These are phyloP conservation scores for Schizotus pectinicornis DNA, from an alignment of 2,888 invertebrate species.

Conservation along the genomic window DNA sequence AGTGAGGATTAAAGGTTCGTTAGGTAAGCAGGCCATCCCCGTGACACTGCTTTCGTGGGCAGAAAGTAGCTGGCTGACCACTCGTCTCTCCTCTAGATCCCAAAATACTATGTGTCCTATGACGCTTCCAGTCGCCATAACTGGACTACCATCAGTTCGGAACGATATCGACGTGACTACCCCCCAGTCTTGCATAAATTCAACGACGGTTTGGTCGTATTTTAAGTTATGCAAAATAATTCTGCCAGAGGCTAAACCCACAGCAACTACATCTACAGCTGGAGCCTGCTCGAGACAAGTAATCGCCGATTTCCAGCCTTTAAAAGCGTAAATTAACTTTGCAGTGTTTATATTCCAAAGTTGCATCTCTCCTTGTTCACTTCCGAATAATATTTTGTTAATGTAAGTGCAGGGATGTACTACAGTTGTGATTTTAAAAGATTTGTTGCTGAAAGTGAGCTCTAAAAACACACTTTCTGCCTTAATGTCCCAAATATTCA, in stretches of 20 bases:
- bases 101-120: slow-evolving; percentile 91
- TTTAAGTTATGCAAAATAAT: slow-evolving; percentile 89
- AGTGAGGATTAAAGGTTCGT: slow-evolving; percentile 88
- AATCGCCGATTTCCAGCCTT: slow-evolving; percentile 74
- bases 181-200: slow-evolving; percentile 93
- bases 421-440: slow-evolving; percentile 82
- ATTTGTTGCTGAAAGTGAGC: slow-evolving; percentile 68
- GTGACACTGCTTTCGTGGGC: slow-evolving; percentile 81
- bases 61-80: slow-evolving; percentile 78
- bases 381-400: slow-evolving; percentile 91
- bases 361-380: slow-evolving; percentile 82
- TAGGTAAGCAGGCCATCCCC: slow-evolving; percentile 83
- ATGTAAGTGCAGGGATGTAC: slow-evolving; percentile 93
- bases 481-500: slow-evolving; percentile 87
- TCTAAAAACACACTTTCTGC: slow-evolving; percentile 73
- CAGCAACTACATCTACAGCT: slow-evolving; percentile 88
- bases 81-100: slow-evolving; percentile 84
- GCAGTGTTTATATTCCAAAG: slow-evolving; percentile 88
- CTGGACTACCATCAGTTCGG: slow-evolving; percentile 82
- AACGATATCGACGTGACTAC: slow-evolving; percentile 84
- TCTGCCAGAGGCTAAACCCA: slow-evolving; percentile 83
- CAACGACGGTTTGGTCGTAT: slow-evolving; percentile 80
- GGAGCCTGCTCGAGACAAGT: slow-evolving; percentile 86
- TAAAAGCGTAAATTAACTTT: slow-evolving; percentile 78
- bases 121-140: slow-evolving; percentile 84